Base-by-base conservation (phyloP, 2,113 vertebrate genomes). In the Pseudorhombus dupliciocellatus region DNA sequence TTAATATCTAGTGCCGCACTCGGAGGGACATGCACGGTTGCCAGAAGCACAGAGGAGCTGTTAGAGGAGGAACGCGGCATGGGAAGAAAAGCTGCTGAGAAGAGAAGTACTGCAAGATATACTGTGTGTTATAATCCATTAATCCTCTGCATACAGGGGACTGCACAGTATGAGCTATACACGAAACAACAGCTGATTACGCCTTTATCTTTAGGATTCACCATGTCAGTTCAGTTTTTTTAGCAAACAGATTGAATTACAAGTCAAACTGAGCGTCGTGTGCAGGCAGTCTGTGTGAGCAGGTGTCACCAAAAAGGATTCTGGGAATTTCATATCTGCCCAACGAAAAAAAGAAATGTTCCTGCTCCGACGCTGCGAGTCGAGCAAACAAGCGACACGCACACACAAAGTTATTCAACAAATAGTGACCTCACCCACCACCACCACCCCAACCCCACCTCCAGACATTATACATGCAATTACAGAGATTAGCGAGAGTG, bases 401-500 rank as follows among this genome's bases (percentile, higher is more conserved):
- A 59, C 62, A 66, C 70, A 80, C 69, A 73, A 12, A 84, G 64
- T 74, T 77, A 80, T 80, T 79, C 77, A 73, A 77, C 71, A 62
- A 66, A 81, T 75, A 59, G 80, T 88, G 77, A 89, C 80, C 86
- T 83, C 77, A 86, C 16, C 50, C 28, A 8, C 31, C 40, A n/a
- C n/a, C n/a, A n/a, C n/a, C n/a, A n/a, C 40, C 31, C 34, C 42
- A 15, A 16, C 16, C 42, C 42, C 42, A 44, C 16, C 42, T n/a
- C 20, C 46, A 40, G 30, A 66, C 66, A 72, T 80, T 55, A 69
- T 71, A 81, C 71, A 76, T 70, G 79, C 79, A 85, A 85, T 83
- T 77, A 83, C 52, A 58, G 71, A 85, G 84, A 91, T 89, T 75
- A 77, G 59, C 76, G 55, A 56, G 61, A 80, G 75, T 31, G 68